phyloP scores from a whole-genome alignment of 1,140 invertebrate genomes.

The Diorhabda sublineata region DNA sequence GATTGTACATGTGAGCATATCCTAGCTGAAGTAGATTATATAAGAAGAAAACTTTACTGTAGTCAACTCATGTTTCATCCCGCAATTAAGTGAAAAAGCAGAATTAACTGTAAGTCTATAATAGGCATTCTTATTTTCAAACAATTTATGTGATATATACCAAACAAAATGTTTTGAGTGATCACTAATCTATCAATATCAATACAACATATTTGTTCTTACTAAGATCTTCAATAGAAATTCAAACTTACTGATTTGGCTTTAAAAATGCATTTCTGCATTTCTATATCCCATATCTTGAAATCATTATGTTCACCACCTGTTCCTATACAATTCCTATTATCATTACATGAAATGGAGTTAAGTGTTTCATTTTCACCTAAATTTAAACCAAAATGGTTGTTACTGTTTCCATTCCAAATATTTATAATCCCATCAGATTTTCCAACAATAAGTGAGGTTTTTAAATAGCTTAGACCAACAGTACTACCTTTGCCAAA shows the following conservation, averaged over 20 bases:
- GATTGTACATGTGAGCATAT: too few relatives aligned
- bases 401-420: conserved; percentile 31
- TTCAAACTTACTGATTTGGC: conserved; percentile 57
- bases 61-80: too few relatives aligned
- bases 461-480: conserved; percentile 27
- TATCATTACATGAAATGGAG: conserved; percentile 28
- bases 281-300: conserved; percentile 67
- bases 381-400: conserved; percentile 31
- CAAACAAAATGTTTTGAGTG: too few relatives aligned
- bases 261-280: conserved; percentile 56
- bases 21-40: too few relatives aligned
- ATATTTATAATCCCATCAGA: conserved; percentile 35
- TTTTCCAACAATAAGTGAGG: conserved; percentile 29
- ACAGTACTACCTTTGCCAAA: conserved; percentile 33
- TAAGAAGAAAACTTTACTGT: too few relatives aligned
- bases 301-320: conserved; percentile 63
- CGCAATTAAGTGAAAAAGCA: too few relatives aligned
- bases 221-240: conserved; percentile 4
- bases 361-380: conserved; percentile 32
- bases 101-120: too few relatives aligned
- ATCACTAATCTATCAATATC: too few relatives aligned
- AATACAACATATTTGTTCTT: background rate
- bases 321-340: conserved; percentile 33
- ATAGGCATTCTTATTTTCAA: too few relatives aligned
- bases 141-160: too few relatives aligned